These are phyloP conservation scores for Ephestia elutella DNA, from an alignment of 1,140 invertebrate genomes.

Conservation along the genomic window DNA sequence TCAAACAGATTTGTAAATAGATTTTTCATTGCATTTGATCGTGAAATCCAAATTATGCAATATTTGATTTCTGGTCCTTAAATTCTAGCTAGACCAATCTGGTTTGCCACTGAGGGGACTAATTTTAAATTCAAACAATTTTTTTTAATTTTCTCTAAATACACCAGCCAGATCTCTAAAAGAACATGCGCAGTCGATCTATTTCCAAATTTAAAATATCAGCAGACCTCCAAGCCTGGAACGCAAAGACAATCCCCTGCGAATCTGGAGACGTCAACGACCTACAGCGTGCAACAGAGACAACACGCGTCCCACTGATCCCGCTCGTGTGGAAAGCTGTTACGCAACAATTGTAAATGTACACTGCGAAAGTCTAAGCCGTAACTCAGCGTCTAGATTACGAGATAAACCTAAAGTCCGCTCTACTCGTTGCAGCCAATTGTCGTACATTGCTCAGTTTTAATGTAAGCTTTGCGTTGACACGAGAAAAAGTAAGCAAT, in stretches of 20 bases:
- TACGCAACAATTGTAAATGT: constrained; percentile 45
- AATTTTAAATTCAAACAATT: too few relatives aligned
- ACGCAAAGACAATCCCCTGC: constrained; percentile 13
- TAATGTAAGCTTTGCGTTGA: too few relatives aligned
- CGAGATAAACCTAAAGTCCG: constrained; percentile 23
- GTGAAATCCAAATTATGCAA: too few relatives aligned
- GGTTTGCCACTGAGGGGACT: too few relatives aligned
- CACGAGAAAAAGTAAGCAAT: too few relatives aligned
- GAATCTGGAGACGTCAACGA: constrained; percentile 48
- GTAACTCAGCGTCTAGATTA: constrained; percentile 30
- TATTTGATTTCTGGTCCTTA: too few relatives aligned
- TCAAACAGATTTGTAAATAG: too few relatives aligned
- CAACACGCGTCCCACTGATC: constrained; percentile 46
- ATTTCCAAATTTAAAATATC: neutral
- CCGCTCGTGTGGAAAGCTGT: constrained; percentile 64
- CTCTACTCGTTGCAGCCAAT: too few relatives aligned
- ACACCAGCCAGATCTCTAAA: neutral
- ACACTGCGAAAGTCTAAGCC: constrained; percentile 53
- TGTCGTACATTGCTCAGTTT: too few relatives aligned
- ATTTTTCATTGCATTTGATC: too few relatives aligned
- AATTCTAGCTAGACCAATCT: too few relatives aligned
- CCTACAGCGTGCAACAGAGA: constrained; percentile 45
- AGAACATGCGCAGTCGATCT: neutral
- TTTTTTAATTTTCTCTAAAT: neutral
- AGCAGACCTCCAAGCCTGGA: neutral